A percentile compares a stretch with the other conserved stretches of the same genome.
These are phyloP conservation scores for Triplophysa dalaica DNA, from an alignment of 2,113 vertebrate species.

Conservation along the genomic window DNA sequence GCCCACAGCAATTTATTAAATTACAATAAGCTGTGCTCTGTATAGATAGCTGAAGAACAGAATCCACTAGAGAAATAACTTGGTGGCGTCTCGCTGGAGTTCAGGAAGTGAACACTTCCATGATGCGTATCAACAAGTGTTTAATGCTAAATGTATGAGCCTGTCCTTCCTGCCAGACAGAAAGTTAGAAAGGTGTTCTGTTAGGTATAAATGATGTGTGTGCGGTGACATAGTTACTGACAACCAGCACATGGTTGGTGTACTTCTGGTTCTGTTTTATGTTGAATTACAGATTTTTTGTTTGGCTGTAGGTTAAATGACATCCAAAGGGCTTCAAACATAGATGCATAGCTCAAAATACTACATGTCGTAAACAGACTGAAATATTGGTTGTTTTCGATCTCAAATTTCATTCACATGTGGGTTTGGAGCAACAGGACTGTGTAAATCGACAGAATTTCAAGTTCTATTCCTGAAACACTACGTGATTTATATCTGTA, in stretches of 20 bases:
- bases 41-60: not conserved
- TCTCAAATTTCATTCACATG: too few species aligned
- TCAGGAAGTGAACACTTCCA: constrained; percentile 66
- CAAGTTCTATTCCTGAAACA: not conserved
- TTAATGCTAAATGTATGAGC: constrained; percentile 80
- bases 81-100: constrained; percentile 59
- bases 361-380: too few species aligned
- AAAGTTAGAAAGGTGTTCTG: constrained; percentile 51
- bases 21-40: not conserved
- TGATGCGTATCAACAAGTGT: constrained; percentile 76
- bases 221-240: not conserved
- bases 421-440: too few species aligned
- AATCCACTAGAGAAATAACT: constrained; percentile 54
- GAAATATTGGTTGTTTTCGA: too few species aligned
- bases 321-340: too few species aligned
- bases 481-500: not conserved
- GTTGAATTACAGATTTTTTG: too few species aligned
- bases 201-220: constrained; percentile 34
- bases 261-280: not conserved
- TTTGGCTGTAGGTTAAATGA: too few species aligned
- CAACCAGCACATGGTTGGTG: not conserved
- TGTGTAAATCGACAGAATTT: too few species aligned
- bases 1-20: constrained; percentile 4
- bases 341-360: too few species aligned
- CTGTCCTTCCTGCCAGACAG: constrained; percentile 72